Base-by-base conservation (phyloP, 2,797 vertebrate species). In the Typhlichthys subterraneus region DNA sequence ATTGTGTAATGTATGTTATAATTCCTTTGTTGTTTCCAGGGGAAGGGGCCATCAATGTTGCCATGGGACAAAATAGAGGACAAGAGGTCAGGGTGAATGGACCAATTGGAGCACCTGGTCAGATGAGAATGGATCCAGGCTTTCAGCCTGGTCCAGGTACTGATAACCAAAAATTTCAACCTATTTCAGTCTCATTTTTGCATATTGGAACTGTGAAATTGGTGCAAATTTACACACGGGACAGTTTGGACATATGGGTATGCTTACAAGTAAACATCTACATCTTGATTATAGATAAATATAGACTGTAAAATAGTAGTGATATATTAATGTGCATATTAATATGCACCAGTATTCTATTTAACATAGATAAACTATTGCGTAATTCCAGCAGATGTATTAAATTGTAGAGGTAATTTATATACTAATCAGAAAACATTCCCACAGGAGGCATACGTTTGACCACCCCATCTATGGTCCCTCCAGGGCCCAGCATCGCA, bases 1-100 rank as follows among this genome's bases (percentile, higher is more conserved):
- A 3, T 14, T 50, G 7, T 15, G 13, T 49, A 14, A 49, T 14
- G 2, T 19, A 9, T 38, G 5, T 38, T 6, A 9, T 38, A 38
- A 1, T 38, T 38, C 7, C 33, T 73, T 42, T 13, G 4, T 14
- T 72, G 4, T 70, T 11, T 76, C 89, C 81, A 99, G 97, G 97
- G 64, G 98, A 99, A 94, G 96, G 97, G 73, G 95, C 96, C 77
- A 99, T 99, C 83, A 98, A 97, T 81, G 91, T 99, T 72, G 95
- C 95, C 72, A 81, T 95, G 73, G 93, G 88, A 82, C 97, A 96
- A 79, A 96, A 93, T 81, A 91, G 96, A 90, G 94, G 92, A 67
- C 97, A 97, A 80, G 97, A 99, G 86, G 93, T 98, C 46, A 89
- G 96, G 79, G 95, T 98, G 77, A 99, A 99, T 51, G 98, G 98